phyloP scores from a whole-genome alignment of 2,888 invertebrate genomes.

The Cerceris rybyensis region DNA sequence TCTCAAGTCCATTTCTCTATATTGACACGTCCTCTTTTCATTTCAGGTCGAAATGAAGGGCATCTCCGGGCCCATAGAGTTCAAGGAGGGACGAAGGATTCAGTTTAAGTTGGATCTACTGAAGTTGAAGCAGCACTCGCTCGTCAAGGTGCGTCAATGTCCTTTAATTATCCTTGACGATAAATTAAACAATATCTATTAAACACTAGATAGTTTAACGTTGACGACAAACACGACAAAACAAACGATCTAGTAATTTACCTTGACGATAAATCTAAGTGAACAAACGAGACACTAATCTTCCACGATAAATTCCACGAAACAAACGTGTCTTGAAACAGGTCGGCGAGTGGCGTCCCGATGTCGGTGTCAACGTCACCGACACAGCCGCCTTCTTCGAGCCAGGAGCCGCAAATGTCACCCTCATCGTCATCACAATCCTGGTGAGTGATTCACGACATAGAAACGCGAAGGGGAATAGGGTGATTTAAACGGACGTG shows the following conservation, averaged over 20 bases:
- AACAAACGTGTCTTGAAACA: conserved; percentile 35
- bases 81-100: conserved; percentile 89
- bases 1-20: no score
- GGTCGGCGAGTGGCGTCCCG: conserved; percentile 90
- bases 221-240: no score
- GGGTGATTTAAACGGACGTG: neutral
- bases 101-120: conserved; percentile 90
- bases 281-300: no score
- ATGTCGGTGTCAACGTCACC: conserved; percentile 87
- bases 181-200: neutral
- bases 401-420: conserved; percentile 88
- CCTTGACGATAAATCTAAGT: no score
- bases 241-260: no score
- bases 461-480: neutral
- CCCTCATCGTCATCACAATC: conserved; percentile 90
- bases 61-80: conserved; percentile 90
- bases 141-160: conserved; percentile 83
- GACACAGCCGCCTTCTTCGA: conserved; percentile 89
- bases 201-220: no score
- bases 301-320: neutral
- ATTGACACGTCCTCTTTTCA: conserved; percentile 16
- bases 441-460: conserved; percentile 83
- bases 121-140: conserved; percentile 88
- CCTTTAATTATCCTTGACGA: neutral
- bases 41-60: conserved; percentile 90